phyloP scores from a whole-genome alignment of 30 jellyfish, hydroid and myxozoan genomes.

The Pseudorhiza aurosa region DNA sequence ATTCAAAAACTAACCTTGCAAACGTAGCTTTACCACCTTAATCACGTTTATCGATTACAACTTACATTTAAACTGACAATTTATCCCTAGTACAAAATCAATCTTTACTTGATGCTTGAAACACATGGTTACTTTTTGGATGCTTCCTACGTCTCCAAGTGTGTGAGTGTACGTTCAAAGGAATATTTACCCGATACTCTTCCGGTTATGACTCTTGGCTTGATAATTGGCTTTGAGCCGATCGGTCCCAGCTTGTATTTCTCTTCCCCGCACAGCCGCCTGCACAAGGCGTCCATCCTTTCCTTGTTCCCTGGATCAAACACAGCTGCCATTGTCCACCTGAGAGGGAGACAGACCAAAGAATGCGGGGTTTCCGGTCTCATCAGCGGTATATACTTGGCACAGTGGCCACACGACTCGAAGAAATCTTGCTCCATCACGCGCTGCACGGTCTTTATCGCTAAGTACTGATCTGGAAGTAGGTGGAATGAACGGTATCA shows the following conservation, averaged over 20 bases:
- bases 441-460: slow-evolving; percentile 3
- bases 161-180: no score
- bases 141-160: no score
- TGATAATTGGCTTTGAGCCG: slow-evolving; percentile 27
- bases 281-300: background rate
- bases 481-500: no score
- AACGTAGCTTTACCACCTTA: no score
- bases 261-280: slow-evolving; percentile 34
- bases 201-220: slow-evolving; percentile 11
- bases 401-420: slow-evolving; percentile 19
- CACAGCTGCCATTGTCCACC: slow-evolving; percentile 6
- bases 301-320: slow-evolving; percentile 5
- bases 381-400: slow-evolving; percentile 29
- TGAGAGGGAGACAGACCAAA: background rate
- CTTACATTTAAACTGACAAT: no score
- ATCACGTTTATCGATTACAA: no score
- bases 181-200: slow-evolving; percentile 9
- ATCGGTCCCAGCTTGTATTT: slow-evolving; percentile 28
- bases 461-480: slow-evolving; percentile 13
- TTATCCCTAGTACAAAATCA: no score
- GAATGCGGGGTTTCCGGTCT: background rate
- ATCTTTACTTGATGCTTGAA: no score
- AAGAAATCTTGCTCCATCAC: slow-evolving; percentile 11
- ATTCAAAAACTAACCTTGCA: no score
- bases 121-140: no score